A percentile compares a stretch with the other conserved stretches of the same genome.
These are phyloP conservation scores for Ericerus pela DNA, from an alignment of 1,140 invertebrate genomes.

Conservation along the genomic window DNA sequence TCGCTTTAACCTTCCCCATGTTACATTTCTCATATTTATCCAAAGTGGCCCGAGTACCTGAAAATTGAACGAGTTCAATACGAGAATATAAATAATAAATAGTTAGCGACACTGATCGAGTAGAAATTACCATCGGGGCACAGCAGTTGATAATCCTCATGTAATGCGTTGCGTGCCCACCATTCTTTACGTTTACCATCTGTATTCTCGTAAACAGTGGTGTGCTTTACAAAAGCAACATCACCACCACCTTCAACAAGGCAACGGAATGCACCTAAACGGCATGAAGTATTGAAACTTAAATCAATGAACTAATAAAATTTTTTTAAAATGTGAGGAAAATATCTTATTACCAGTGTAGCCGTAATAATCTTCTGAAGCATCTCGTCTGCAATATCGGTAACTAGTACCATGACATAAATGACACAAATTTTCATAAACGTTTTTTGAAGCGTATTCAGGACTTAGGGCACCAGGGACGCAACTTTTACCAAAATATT, in stretches of 20 bases:
- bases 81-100: not conserved
- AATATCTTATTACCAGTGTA: constrained; percentile 42
- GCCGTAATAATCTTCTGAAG: constrained; percentile 77
- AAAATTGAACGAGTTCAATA: not conserved
- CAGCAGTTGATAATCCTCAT: constrained; percentile 81
- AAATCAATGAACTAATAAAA: not conserved
- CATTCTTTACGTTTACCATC: constrained; percentile 75
- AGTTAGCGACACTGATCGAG: not conserved
- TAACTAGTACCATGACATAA: constrained; percentile 77
- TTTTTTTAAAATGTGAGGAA: not conserved
- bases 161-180: constrained; percentile 85
- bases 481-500: constrained; percentile 86
- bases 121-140: constrained; percentile 66
- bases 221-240: constrained; percentile 87
- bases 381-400: constrained; percentile 65
- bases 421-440: constrained; percentile 85
- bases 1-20: constrained; percentile 76
- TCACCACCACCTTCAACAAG: constrained; percentile 88
- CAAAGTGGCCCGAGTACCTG: constrained; percentile 55
- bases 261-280: constrained; percentile 66
- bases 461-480: constrained; percentile 74
- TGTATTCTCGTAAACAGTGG: constrained; percentile 78
- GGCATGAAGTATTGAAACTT: constrained; percentile 4
- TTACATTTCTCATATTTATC: constrained; percentile 73
- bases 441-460: constrained; percentile 63